Conservation (phyloP, 2,888 invertebrate genomes). For the Ochropleura leucogaster region DNA sequence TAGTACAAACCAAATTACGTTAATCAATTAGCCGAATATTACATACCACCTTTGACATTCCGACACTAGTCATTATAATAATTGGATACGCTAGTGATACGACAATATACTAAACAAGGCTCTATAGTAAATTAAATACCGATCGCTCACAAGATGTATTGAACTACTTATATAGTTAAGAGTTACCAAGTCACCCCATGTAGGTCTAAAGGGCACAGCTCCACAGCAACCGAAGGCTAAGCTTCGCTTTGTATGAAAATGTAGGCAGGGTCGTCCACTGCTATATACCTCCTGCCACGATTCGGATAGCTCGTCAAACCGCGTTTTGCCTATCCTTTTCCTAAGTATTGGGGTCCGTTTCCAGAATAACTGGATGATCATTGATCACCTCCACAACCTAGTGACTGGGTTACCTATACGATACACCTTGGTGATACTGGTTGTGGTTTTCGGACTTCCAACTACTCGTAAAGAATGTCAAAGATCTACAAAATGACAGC, state of each 20-base stretch:
- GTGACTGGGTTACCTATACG: too few relatives aligned
- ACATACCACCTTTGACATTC: slow-evolving; percentile 27
- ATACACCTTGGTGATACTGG: too few relatives aligned
- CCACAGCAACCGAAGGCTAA: background rate
- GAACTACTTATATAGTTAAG: slow-evolving; percentile 20
- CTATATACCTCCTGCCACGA: too few relatives aligned
- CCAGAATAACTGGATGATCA: too few relatives aligned
- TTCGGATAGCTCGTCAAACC: too few relatives aligned
- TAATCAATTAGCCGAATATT: slow-evolving; percentile 31
- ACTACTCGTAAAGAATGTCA: too few relatives aligned
- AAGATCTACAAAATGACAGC: too few relatives aligned
- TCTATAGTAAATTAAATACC: slow-evolving; percentile 36
- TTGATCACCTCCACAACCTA: too few relatives aligned
- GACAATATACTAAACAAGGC: slow-evolving; percentile 7
- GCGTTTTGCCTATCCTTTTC: too few relatives aligned
- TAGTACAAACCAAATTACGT: slow-evolving; percentile 14
- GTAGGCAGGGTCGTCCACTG: too few relatives aligned
- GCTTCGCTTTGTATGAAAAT: background rate
- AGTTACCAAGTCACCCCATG: slow-evolving; percentile 38
- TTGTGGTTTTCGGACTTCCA: too few relatives aligned
- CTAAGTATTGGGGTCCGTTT: too few relatives aligned
- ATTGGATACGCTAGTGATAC: slow-evolving; percentile 23
- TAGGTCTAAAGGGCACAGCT: slow-evolving; percentile 1
- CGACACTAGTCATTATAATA: slow-evolving; percentile 37
- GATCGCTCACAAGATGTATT: slow-evolving; percentile 16